Base-by-base conservation (phyloP, 1,140 invertebrate genomes). In the Meloidogyne chitwoodi region DNA sequence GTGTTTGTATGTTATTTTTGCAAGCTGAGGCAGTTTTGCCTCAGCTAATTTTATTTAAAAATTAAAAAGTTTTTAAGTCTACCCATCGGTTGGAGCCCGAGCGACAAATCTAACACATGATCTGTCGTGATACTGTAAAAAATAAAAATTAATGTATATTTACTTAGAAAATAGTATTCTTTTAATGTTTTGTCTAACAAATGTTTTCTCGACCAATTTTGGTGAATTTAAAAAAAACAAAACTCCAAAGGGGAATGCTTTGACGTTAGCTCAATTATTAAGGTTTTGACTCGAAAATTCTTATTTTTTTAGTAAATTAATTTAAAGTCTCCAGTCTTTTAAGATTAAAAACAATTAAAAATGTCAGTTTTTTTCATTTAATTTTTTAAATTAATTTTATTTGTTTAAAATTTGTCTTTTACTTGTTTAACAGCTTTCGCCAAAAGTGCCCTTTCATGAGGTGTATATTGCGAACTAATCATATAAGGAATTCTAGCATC, bases 91-190 rank as follows among this genome's bases (percentile, higher is more conserved):
- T 12, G 74, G 44, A n/a, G 78, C 41, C 74, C 85, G 38, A 0
- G 85, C 86, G 16, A 86, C 83, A 81, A 86, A 86, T 56, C 85
- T 76, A 41, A 86, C 81, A 66, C 85, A 86, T 10, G 84, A 87
- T 63, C 85, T 83, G 38, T 87, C 85, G 73, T 86, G 86, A 69
- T 86, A 86, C 80, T 77, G 77, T 27, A 68, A n/a, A 16, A 22
- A 12, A n/a, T 6, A 27, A 16, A 29, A 76, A 31, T 0, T 2
- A 14, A 26, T 24, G n/a, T n/a, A n/a, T n/a, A n/a, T n/a, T n/a
- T n/a, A n/a, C n/a, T n/a, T n/a, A n/a, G n/a, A n/a, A n/a, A n/a
- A n/a, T n/a, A n/a, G n/a, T n/a, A n/a, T n/a, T n/a, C n/a, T n/a
- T n/a, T n/a, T n/a, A n/a, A n/a, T n/a, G n/a, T n/a, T n/a, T n/a